A percentile compares a stretch with the other conserved stretches of the same genome.
These are phyloP conservation scores for Anneissia japonica DNA, from an alignment of 35 echinoderm and acorn worm genomes.

Conservation along the genomic window DNA sequence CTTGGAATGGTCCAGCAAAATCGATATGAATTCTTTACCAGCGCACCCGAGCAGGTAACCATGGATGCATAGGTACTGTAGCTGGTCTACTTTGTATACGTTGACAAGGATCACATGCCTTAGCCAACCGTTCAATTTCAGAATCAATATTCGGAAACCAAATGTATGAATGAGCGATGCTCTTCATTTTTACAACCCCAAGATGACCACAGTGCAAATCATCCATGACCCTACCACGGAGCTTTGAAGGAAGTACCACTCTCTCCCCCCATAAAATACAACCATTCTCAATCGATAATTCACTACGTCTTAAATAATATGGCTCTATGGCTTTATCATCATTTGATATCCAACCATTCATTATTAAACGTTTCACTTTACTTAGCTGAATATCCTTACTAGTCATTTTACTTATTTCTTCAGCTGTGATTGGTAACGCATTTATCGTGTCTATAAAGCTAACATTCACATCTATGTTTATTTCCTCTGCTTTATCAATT, in stretches of 20 bases:
- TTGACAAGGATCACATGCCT: constrained; percentile 40
- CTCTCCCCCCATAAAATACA: constrained; percentile 23
- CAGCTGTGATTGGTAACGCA: constrained; percentile 17
- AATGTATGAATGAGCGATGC: constrained; percentile 18
- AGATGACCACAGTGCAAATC: constrained; percentile 54
- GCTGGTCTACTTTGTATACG: constrained; percentile 44
- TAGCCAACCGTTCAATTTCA: constrained; percentile 41
- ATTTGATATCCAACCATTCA: constrained; percentile 37
- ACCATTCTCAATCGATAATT: constrained; percentile 31
- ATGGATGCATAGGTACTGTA: constrained; percentile 39
- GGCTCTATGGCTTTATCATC: constrained; percentile 30
- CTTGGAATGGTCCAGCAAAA: constrained; percentile 52
- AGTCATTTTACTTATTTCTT: constrained; percentile 34
- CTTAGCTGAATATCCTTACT: constrained; percentile 12
- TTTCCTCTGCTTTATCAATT: not conserved
- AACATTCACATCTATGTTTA: not conserved
- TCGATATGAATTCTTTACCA: constrained; percentile 43
- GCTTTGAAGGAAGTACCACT: constrained; percentile 25
- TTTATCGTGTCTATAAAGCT: not conserved
- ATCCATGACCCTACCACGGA: constrained; percentile 1
- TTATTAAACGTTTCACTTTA: constrained; percentile 28
- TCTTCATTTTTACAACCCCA: constrained; percentile 51
- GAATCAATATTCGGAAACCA: constrained; percentile 56
- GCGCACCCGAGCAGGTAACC: constrained; percentile 42
- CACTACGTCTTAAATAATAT: constrained; percentile 27